A percentile compares a stretch with the other conserved stretches of the same genome.
phyloP scores from a whole-genome alignment of 2,113 vertebrate genomes.

The Dermatemys mawii region DNA sequence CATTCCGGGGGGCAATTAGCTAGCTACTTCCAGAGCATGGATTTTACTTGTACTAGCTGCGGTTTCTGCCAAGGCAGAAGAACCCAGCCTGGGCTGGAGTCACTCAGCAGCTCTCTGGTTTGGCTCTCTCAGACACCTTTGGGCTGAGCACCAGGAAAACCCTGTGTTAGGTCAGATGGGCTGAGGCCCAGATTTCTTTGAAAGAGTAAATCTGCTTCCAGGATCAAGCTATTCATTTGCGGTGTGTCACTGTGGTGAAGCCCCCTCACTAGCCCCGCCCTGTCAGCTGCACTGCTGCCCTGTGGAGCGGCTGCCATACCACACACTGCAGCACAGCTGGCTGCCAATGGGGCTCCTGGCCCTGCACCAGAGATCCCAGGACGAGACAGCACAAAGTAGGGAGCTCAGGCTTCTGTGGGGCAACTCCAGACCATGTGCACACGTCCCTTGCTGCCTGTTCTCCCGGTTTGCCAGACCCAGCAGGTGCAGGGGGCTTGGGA shows the following conservation, averaged over 20 bases:
- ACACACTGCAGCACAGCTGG: neutral
- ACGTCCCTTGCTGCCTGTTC: neutral
- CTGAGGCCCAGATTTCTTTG: neutral
- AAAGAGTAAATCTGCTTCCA: neutral
- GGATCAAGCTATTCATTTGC: neutral
- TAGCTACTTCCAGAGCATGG: neutral
- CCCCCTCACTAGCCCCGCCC: neutral
- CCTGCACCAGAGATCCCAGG: neutral
- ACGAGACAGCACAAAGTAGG: neutral
- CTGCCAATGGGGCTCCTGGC: neutral
- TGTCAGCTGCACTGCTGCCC: neutral
- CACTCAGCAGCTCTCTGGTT: neutral
- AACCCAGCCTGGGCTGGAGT: neutral
- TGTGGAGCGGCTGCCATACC: neutral
- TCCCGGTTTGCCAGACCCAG: neutral
- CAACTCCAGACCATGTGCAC: neutral
- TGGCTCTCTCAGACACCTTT: neutral
- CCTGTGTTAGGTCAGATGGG: neutral
- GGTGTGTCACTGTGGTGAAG: neutral
- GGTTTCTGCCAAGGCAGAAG: neutral
- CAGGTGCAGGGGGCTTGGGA: neutral
- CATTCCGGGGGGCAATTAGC: neutral
- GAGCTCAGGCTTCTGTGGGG: neutral
- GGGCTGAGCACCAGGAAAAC: neutral
- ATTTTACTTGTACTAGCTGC: neutral